Evolutionary conservation across 1,140 invertebrate species (phyloP), one percentile per base, ranked within the genome.

Genomic region (Drosophila ficusphila): DNA sequence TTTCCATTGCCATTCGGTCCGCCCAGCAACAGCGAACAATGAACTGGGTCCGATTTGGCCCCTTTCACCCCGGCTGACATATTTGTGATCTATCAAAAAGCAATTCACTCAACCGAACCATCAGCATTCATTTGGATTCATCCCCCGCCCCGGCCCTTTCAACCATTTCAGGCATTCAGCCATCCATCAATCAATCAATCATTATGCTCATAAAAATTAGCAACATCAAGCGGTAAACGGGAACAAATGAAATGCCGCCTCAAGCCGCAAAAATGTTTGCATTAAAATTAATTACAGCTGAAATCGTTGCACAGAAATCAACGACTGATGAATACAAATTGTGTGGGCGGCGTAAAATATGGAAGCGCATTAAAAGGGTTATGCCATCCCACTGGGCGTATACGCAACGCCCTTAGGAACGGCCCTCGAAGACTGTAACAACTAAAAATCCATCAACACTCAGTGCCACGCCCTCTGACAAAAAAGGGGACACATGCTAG

Each of bases 151-250:
- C 33, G 8, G 0, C 44, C 49, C 23, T 11, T 11, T 46, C 31
- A 27, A 14, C 44, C 47, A 62, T 23, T 23, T 49, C 54, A 25
- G 0, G 19, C 27, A 38, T 25, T 8, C 69, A 46, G 51, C 69
- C 51, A 81, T 76, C 78, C 65, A 83, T 83, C 79, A 79, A 79
- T 72, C 75, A 77, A 77, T 60, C 78, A 73, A 81, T 81, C 70
- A 82, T 82, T 76, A 76, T 76, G 79, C 53, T 83, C 69, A 74
- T 83, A 79, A 75, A 86, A 83, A 83, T 83, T 83, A 86, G 81
- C 76, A 86, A 54, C 41, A 67, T 41, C 39, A 51, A 58, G 54
- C 31, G 69, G 58, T 58, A 69, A 67, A 49, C 65, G 51, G 52
- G 52, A 52, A 39, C 46, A 76, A 70, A 75, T 53, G 56, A 60